These are phyloP conservation scores for Prenolepis imparis DNA, from an alignment of 2,888 invertebrate species.

Conservation along the genomic window DNA sequence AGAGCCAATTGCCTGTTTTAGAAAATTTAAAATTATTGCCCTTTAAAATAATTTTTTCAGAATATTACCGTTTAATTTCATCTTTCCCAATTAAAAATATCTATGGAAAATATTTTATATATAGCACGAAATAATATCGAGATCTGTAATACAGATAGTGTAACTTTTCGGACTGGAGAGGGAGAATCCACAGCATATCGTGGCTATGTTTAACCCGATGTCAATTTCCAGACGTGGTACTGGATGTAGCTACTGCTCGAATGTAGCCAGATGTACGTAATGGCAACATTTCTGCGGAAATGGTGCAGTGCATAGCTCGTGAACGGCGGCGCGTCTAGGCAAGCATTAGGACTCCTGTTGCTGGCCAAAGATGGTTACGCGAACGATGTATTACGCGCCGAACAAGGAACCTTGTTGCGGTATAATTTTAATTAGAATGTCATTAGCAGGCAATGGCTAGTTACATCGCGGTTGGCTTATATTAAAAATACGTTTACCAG, in stretches of 20 bases:
- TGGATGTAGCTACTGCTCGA: constrained; percentile 54
- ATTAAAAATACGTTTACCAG: constrained; percentile 1
- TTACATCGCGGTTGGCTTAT: not conserved
- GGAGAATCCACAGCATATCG: constrained; percentile 31
- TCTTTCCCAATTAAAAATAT: not conserved
- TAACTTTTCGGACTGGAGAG: constrained; percentile 23
- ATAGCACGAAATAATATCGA: constrained; percentile 21
- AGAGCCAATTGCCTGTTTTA: not conserved
- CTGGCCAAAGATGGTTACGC: constrained; percentile 58
- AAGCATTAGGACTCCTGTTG: constrained; percentile 64
- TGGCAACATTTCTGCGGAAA: constrained; percentile 70
- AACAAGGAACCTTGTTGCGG: constrained; percentile 33
- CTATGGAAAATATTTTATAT: constrained; percentile 2
- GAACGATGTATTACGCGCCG: constrained; percentile 59
- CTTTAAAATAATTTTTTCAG: not conserved
- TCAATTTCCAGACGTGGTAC: constrained; percentile 66
- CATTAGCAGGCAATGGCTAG: not conserved
- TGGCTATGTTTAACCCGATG: constrained; percentile 68
- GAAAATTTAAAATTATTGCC: not conserved
- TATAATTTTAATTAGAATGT: constrained; percentile 48
- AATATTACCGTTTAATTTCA: constrained; percentile 8
- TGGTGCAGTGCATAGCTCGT: constrained; percentile 51
- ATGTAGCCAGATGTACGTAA: constrained; percentile 70
- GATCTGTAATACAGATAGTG: constrained; percentile 56
- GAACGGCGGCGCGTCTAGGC: constrained; percentile 55